Base-by-base conservation (phyloP, 1,140 invertebrate genomes). In the Mercenaria mercenaria region DNA sequence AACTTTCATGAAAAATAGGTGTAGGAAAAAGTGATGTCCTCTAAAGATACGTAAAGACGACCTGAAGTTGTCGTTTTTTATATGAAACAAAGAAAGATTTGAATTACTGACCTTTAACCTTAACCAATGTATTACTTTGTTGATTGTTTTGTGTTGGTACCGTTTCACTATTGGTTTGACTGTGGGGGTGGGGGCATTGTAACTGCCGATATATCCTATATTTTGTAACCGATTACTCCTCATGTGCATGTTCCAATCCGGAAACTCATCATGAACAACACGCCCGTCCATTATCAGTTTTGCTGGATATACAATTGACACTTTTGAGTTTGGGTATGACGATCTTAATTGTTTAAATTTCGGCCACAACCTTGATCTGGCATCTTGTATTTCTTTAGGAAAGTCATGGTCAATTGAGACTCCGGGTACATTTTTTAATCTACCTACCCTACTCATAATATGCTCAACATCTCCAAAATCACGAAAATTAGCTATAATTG, bases 381-480 rank as follows among this genome's bases (percentile, higher is more conserved):
- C 83, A 34, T 32, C 67, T 26, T 85, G 64, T 18, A 85, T 85
- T 74, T 85, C 83, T 52, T 85, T 85, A 20, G 83, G 83, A 69
- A 50, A 72, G 34, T 85, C 83, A 74, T 34, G 37, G 32, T 85
- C 83, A 52, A 85, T 37, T 23, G 64, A 72, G 18, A 74, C 43
- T 37, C 83, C 83, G 0, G 80, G 80, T 13, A 29, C n/a, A 23
- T 29, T 50, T 64, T 87, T 87, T 23, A 87, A 26, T 26, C 23
- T 72, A 64, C 43, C 18, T 11, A 52, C 84, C 23, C 52, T 87
- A 29, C 84, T 77, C 84, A 87, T 77, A 15, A 87, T 74, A 26
- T 29, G 18, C 18, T 77, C 52, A 6, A 61, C 43, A 47, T 87
- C 56, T 13, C 84, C 69, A 79, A 34, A 87, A 39, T 87, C 84